Evolutionary conservation across 2,888 invertebrate genomes (phyloP).

Genomic region (Pelosia muscerda): DNA sequence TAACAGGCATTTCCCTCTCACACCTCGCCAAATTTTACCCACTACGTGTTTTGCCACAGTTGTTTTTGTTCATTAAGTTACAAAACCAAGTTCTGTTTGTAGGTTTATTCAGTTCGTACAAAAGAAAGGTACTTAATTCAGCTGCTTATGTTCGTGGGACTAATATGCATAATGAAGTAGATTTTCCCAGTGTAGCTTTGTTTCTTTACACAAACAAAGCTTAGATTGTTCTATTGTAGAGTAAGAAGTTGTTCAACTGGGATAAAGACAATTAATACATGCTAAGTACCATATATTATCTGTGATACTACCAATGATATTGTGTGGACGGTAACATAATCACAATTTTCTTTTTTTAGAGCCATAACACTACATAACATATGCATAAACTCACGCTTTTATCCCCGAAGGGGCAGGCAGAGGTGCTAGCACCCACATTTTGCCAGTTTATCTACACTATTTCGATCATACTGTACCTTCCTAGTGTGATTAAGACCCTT

Average conservation of each 20-base stretch:
- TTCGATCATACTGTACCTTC: too few relatives aligned
- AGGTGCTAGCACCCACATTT: too few relatives aligned
- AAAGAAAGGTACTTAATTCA: slow-evolving; percentile 45
- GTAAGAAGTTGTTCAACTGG: slow-evolving; percentile 14
- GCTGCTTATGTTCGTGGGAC: slow-evolving; percentile 34
- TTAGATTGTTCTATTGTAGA: neutral
- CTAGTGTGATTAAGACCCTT: too few relatives aligned
- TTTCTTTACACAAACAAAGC: slow-evolving; percentile 26
- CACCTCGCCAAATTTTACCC: too few relatives aligned
- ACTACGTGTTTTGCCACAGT: slow-evolving; percentile 24
- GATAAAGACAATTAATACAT: slow-evolving; percentile 16
- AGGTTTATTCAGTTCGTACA: slow-evolving; percentile 34
- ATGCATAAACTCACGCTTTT: too few relatives aligned
- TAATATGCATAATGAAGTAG: slow-evolving; percentile 43
- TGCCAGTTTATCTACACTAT: too few relatives aligned
- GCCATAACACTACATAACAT: too few relatives aligned
- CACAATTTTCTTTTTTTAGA: too few relatives aligned
- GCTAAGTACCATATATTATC: neutral
- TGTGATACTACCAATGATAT: too few relatives aligned
- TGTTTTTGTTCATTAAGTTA: slow-evolving; percentile 31
- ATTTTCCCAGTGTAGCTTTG: slow-evolving; percentile 31
- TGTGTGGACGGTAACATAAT: too few relatives aligned
- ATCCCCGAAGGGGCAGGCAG: too few relatives aligned
- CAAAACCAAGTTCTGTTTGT: slow-evolving; percentile 32
- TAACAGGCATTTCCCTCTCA: too few relatives aligned